A percentile compares a stretch with the other conserved stretches of the same genome.
Evolutionary conservation across 2,113 vertebrate genomes (phyloP).

Genomic region (Anthoscopus minutus): DNA sequence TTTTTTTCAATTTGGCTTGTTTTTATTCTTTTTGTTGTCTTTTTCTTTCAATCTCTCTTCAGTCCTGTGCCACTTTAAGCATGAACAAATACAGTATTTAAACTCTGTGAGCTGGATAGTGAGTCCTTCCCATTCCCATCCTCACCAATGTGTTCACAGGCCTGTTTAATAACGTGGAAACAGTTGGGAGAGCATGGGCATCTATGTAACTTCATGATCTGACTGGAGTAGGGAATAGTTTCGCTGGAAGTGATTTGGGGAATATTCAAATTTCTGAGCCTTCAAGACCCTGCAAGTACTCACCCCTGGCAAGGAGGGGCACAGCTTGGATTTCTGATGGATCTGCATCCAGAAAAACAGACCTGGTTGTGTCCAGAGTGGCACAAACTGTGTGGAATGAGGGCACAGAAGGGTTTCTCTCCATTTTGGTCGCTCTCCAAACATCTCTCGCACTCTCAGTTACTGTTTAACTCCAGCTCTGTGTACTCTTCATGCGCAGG

Average conservation of each 20-base stretch:
- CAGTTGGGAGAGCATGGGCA: not conserved
- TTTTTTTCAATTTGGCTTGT: not conserved
- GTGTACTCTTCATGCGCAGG: not conserved
- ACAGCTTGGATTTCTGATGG: not conserved
- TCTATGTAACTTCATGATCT: not conserved
- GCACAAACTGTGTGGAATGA: not conserved
- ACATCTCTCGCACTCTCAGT: not conserved
- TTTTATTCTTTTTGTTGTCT: not conserved
- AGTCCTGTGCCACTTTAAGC: not conserved
- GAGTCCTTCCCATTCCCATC: not conserved
- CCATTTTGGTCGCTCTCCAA: not conserved
- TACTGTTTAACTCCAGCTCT: slow-evolving; percentile 3
- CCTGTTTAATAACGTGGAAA: not conserved
- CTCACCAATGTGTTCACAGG: not conserved
- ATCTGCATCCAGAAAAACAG: not conserved
- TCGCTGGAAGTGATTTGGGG: not conserved
- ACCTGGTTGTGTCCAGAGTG: not conserved
- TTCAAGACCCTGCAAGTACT: not conserved
- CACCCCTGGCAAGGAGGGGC: not conserved
- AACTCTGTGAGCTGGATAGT: not conserved
- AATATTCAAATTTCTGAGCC: not conserved
- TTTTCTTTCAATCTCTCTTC: not conserved
- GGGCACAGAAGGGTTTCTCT: not conserved
- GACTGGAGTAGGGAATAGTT: not conserved
- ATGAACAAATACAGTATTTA: not conserved